A percentile compares a stretch with the other conserved stretches of the same genome.
Conservation (phyloP, 1,140 invertebrate species). For the Daktulosphaira vitifoliae region DNA sequence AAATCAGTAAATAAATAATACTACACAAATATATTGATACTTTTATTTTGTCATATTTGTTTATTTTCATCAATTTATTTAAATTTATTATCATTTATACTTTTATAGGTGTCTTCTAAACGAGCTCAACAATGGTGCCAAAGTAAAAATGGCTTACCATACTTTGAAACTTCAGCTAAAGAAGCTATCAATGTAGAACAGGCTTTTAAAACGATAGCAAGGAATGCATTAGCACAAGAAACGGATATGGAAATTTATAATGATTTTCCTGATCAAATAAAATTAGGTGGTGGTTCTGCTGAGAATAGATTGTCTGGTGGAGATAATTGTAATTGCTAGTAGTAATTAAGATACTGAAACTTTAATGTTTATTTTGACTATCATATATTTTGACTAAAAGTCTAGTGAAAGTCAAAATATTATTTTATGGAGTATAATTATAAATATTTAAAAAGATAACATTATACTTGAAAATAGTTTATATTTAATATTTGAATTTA, state of each 20-base stretch:
- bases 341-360: not conserved
- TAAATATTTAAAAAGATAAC: constrained; percentile 8
- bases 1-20: no score
- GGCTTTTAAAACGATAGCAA: constrained; percentile 95
- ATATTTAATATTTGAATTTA: constrained; percentile 30
- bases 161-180: constrained; percentile 98
- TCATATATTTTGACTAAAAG: not conserved
- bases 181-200: constrained; percentile 96
- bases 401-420: not conserved
- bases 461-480: not conserved
- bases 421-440: constrained; percentile 2
- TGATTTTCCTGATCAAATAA: constrained; percentile 96
- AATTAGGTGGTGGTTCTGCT: constrained; percentile 53
- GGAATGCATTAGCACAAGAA: constrained; percentile 77
- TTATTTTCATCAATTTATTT: no score
- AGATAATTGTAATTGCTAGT: constrained; percentile 44
- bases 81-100: no score
- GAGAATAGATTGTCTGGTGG: constrained; percentile 54
- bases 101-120: constrained; percentile 72
- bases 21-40: no score
- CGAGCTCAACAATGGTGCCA: constrained; percentile 98
- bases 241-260: constrained; percentile 83
- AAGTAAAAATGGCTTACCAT: constrained; percentile 96
- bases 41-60: no score
- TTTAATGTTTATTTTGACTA: constrained; percentile 20